phyloP scores from a whole-genome alignment of 2,113 vertebrate species.

The Calonectris borealis region DNA sequence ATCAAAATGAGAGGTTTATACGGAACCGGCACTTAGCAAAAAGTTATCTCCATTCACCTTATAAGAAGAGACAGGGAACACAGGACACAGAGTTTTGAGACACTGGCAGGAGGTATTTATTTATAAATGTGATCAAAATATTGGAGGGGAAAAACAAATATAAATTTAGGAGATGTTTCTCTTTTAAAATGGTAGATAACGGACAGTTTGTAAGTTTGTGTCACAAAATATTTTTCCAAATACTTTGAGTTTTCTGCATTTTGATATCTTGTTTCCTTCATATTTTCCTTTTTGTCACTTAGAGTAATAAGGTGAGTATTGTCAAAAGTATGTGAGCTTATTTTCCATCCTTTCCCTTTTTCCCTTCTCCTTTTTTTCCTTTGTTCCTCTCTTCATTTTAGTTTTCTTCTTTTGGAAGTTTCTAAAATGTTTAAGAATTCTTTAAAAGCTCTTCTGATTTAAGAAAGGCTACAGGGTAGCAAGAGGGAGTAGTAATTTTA shows the following conservation, averaged over 20 bases:
- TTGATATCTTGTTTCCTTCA: not conserved
- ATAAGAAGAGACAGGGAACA: not conserved
- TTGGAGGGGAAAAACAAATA: not conserved
- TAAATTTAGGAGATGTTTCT: not conserved
- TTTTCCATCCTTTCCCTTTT: not conserved
- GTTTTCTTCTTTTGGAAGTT: not conserved
- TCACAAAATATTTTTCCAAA: not conserved
- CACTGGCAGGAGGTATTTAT: not conserved
- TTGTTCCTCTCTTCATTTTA: not conserved
- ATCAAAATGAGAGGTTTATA: not conserved
- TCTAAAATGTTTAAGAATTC: not conserved
- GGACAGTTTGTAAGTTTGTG: not conserved
- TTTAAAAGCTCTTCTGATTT: not conserved
- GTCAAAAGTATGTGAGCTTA: not conserved
- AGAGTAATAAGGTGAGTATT: fast-evolving
- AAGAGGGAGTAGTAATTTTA: not conserved
- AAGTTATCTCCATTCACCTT: not conserved
- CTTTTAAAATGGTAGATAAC: not conserved
- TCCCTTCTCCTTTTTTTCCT: not conserved
- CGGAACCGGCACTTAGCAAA: not conserved
- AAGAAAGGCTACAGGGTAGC: not conserved
- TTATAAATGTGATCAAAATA: not conserved
- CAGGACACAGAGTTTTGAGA: not conserved
- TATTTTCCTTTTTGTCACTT: not conserved
- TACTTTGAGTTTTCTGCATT: not conserved